phyloP scores from a whole-genome alignment of 2,113 vertebrate species.

The Boulengeromyrus knoepffleri region DNA sequence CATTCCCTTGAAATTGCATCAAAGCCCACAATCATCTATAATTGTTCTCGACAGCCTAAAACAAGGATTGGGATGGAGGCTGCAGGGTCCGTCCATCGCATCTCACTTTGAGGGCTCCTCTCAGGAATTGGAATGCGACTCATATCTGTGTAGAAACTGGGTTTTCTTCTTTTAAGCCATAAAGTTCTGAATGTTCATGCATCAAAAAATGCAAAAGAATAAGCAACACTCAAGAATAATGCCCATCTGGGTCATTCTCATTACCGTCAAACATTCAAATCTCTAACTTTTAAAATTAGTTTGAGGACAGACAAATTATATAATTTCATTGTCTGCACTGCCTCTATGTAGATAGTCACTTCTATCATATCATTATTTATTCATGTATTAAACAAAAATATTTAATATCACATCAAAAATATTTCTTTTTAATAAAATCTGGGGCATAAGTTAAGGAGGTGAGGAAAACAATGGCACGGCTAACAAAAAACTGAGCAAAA shows the following conservation, averaged over 20 bases:
- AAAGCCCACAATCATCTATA: slow-evolving; percentile 49
- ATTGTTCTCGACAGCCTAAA: slow-evolving; percentile 45
- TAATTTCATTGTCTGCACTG: neutral
- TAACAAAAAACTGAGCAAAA: neutral
- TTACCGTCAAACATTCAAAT: neutral
- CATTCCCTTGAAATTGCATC: slow-evolving; percentile 54
- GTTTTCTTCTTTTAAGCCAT: neutral
- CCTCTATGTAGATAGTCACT: neutral
- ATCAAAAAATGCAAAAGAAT: neutral
- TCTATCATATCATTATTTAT: neutral
- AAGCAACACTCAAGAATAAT: neutral
- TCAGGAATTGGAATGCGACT: neutral
- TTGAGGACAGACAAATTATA: neutral
- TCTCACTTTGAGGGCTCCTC: neutral
- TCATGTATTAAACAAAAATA: neutral
- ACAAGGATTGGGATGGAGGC: slow-evolving; percentile 33
- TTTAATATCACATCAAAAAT: too few species aligned
- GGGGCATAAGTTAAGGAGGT: neutral
- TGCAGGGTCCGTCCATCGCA: neutral
- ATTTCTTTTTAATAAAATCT: neutral
- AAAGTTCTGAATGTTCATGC: neutral
- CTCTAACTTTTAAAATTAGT: neutral
- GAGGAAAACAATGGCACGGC: neutral
- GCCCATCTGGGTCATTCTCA: neutral
- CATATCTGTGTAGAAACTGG: neutral